phyloP scores from a whole-genome alignment of 1,140 invertebrate species.

The Antheraea pernyi region DNA sequence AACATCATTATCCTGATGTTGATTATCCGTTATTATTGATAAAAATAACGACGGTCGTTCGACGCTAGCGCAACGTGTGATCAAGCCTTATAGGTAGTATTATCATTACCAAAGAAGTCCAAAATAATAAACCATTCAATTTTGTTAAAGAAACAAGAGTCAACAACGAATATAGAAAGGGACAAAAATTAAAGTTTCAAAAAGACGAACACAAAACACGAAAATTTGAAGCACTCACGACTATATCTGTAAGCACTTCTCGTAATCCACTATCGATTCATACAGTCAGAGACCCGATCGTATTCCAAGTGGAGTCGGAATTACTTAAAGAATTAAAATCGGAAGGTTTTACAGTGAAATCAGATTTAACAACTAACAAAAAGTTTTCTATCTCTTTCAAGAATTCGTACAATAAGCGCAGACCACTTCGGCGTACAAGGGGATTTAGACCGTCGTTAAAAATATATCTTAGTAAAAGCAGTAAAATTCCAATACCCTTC shows the following conservation, averaged over 20 bases:
- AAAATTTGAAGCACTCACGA: neutral
- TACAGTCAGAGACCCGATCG: neutral
- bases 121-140: neutral
- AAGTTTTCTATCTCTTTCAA: neutral
- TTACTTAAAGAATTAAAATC: conserved; percentile 9
- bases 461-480: conserved; percentile 32
- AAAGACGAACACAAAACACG: neutral
- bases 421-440: neutral
- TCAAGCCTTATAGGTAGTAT: neutral
- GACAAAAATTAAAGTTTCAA: neutral
- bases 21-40: no score
- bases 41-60: no score
- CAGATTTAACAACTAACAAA: neutral
- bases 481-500: conserved; percentile 34
- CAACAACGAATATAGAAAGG: neutral
- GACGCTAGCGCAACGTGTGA: no score
- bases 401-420: neutral
- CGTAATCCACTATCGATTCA: neutral
- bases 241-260: neutral
- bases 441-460: conserved; percentile 18
- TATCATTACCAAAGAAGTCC: neutral
- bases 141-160: neutral
- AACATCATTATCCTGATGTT: no score
- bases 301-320: conserved; percentile 8
- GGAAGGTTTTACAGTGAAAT: neutral